Conservation (phyloP, 2,888 invertebrate species). For the Cheilosia scutellata region DNA sequence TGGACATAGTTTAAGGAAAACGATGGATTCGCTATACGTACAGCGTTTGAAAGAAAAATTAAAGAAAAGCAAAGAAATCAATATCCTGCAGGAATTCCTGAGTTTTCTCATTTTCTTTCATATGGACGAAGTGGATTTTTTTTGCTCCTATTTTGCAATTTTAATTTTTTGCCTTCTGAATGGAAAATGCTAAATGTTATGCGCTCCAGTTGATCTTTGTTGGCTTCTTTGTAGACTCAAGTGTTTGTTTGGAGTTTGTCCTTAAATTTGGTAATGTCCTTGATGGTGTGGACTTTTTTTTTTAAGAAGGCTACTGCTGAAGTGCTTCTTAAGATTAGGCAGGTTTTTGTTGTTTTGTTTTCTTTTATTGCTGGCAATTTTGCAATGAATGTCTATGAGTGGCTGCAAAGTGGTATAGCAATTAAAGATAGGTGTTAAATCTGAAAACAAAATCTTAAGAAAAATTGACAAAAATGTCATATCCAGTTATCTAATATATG, state of each 20-base stretch:
- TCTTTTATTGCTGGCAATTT: background rate
- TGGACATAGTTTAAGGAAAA: slow-evolving; percentile 42
- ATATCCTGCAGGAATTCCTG: slow-evolving; percentile 67
- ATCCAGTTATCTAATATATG: too few species aligned
- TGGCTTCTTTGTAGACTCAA: slow-evolving; percentile 52
- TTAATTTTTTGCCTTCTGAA: slow-evolving; percentile 32
- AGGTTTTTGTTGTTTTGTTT: background rate
- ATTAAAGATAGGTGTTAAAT: too few species aligned
- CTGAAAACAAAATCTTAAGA: too few species aligned
- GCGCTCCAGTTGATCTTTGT: slow-evolving; percentile 57
- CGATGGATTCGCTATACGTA: slow-evolving; percentile 10
- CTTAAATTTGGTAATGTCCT: slow-evolving; percentile 48
- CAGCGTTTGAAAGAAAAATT: slow-evolving; percentile 10
- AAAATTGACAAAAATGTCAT: too few species aligned
- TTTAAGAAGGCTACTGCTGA: slow-evolving; percentile 16
- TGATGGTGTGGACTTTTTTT: slow-evolving; percentile 16
- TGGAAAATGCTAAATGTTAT: slow-evolving; percentile 53
- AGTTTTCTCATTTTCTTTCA: slow-evolving; percentile 52
- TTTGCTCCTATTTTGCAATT: slow-evolving; percentile 15
- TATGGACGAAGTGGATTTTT: slow-evolving; percentile 27
- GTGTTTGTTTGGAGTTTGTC: slow-evolving; percentile 60
- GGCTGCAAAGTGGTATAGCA: too few species aligned
- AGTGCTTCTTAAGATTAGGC: slow-evolving; percentile 38
- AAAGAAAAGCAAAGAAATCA: slow-evolving; percentile 51
- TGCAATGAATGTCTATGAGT: too few species aligned